A percentile compares a stretch with the other conserved stretches of the same genome.
Conservation (phyloP, 1,140 invertebrate species). For the Drosophila tristis region DNA sequence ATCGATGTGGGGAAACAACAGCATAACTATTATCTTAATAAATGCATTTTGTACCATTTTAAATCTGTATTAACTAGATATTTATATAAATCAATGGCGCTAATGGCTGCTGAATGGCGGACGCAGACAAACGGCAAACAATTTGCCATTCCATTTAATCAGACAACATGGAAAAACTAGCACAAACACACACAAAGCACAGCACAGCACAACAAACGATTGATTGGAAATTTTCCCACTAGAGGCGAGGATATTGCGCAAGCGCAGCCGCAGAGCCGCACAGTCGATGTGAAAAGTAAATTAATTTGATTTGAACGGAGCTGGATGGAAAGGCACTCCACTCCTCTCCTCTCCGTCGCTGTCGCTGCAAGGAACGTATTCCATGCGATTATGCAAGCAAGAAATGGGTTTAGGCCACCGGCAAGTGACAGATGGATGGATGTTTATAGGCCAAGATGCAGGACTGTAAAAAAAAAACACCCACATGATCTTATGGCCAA, state of each 20-base stretch:
- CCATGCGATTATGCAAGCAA: constrained; percentile 25
- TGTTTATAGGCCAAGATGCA: constrained; percentile 47
- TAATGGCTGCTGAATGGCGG: constrained; percentile 56
- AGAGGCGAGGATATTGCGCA: constrained; percentile 64
- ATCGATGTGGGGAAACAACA: not conserved
- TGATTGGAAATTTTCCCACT: constrained; percentile 74
- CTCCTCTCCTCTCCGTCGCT: not conserved
- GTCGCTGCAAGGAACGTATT: no score
- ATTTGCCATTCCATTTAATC: constrained; percentile 65
- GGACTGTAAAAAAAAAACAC: constrained; percentile 6
- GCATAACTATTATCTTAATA: constrained; percentile 39
- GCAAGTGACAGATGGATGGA: constrained; percentile 36
- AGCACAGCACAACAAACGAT: constrained; percentile 23
- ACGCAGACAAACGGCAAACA: constrained; percentile 25
- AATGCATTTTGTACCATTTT: constrained; percentile 26
- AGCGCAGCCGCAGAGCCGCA: constrained; percentile 35
- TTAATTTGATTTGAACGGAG: constrained; percentile 56
- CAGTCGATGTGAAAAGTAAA: constrained; percentile 39
- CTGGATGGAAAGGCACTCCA: constrained; percentile 40
- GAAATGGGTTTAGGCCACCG: constrained; percentile 25
- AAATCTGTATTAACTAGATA: constrained; percentile 51
- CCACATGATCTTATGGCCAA: constrained; percentile 20
- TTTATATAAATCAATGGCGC: constrained; percentile 72
- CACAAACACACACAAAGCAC: constrained; percentile 39
- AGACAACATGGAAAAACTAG: constrained; percentile 40